These are phyloP conservation scores for Sarotherodon lohbergeri DNA, from an alignment of 2,113 vertebrate species.

Conservation along the genomic window DNA sequence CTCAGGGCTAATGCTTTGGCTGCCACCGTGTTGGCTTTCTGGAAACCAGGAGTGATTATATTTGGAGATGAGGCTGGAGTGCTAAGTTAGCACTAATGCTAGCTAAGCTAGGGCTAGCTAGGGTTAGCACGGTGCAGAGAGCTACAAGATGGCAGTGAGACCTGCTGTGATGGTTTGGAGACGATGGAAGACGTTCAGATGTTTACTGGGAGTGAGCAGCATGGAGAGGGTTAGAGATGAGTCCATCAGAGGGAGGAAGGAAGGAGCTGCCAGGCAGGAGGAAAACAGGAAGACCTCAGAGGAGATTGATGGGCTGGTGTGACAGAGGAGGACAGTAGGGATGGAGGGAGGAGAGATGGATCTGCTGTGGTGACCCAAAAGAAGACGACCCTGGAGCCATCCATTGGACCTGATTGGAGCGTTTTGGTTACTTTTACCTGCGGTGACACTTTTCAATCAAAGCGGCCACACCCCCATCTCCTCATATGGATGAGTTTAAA, in stretches of 20 bases:
- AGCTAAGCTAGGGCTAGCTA: background rate
- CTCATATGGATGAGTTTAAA: background rate
- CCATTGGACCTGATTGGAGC: background rate
- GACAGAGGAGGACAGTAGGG: background rate
- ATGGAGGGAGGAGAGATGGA: no score
- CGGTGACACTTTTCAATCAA: accelerated
- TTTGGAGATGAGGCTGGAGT: background rate
- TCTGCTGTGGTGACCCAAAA: background rate
- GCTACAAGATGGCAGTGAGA: background rate
- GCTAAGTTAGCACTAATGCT: background rate
- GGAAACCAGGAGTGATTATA: background rate
- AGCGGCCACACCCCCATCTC: background rate
- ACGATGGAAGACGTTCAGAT: background rate
- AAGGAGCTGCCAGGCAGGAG: background rate
- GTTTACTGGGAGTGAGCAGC: background rate
- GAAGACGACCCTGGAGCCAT: background rate
- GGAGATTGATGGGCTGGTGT: background rate
- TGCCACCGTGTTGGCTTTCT: background rate
- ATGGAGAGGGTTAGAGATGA: accelerated
- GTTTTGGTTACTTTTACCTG: background rate
- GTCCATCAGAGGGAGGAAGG: background rate
- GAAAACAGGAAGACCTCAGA: background rate
- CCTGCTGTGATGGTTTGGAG: background rate
- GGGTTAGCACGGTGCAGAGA: background rate
- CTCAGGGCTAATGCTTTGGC: background rate